Base-by-base conservation (phyloP, 2,888 invertebrate genomes). In the Calameuta pallipes region DNA sequence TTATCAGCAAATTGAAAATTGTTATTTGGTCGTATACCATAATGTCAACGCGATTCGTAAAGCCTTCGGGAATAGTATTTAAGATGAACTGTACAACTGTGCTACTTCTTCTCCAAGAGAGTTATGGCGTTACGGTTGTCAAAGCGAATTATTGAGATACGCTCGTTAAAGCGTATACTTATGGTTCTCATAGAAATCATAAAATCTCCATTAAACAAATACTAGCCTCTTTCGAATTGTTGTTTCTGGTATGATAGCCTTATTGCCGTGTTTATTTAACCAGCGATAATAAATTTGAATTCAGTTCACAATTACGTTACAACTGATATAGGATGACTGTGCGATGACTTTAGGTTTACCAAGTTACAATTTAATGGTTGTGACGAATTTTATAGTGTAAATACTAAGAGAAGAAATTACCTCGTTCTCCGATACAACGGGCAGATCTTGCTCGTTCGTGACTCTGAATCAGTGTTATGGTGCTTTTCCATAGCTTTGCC, bases 361-460 rank as follows among this genome's bases (percentile, higher is more conserved):
- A 15, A 23, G 23, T 56, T 56, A 56, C 23, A 56, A 56, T 56
- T 56, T 23, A 56, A 15, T 56, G 23, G 6, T 9, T 56, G 4
- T 23, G 23, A 23, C 0, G 41, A 56, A 1, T 56, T 23, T 56
- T 9, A 56, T 9, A 56, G 9, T 56, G 6, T 6, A 23, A 56
- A 56, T 23, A 56, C 6, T 6, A 23, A 13, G 31, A 11, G 71
- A 71, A 0, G 15, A 56, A 76, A 33, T 11, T 31, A 88, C 89
- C 83, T 23, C 83, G 77, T 31, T 71, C 76, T 23, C 80, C 86
- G 15, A 78, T 41, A 15, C 73, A 76, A n/a, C 89, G 86, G 69
- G 75, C 86, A 4, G 79, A 75, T 78, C 90, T 87, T 1, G 87
- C 87, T 70, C 90, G 85, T 75, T 90, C 90, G 80, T 89, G 87